Evolutionary conservation across 2,797 vertebrate genomes (phyloP), one percentile per base, ranked within the genome.

Genomic region (Centropyge bicolor): DNA sequence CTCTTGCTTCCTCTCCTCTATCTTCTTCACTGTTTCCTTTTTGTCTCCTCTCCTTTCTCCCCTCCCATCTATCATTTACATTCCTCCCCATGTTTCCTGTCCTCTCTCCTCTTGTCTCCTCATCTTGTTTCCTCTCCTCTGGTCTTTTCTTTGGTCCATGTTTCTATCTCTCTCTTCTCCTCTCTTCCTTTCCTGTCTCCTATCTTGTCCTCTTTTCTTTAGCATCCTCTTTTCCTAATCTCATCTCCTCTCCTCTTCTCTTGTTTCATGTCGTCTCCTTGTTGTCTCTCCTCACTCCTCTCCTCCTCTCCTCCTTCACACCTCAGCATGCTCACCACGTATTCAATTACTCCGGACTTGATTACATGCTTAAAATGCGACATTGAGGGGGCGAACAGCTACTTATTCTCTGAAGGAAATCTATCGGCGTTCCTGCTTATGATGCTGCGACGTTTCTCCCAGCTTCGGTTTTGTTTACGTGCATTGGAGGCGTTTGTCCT

Each of bases 341-440:
- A 90, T 93, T 95, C 90, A 93, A 93, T 94, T 92, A 93, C 84
- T 77, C 80, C 0, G 69, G 85, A 90, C 87, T 90, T 92, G 89
- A 94, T 93, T 92, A 90, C 86, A 85, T 86, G 87, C 84, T 93
- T 91, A 89, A 87, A 90, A 90, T 85, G 87, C 73, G 70, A 84
- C 89, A 80, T 78, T 87, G 91, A 90, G 88, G 88, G 27, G 86
- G 82, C 75, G 76, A 93, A 66, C 65, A 68, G 91, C 89, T 78
- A 86, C 85, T 92, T 87, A 84, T 78, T 77, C 74, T 78, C 66
- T 52, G 66, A 81, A 92, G 86, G 75, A 88, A 88, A 91, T 84
- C 76, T 81, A 83, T 85, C 19, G 75, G 69, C 27, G 27, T 87
- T 31, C 72, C 82, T 81, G 67, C 84, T 90, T 73, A 56, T 10